phyloP scores from a whole-genome alignment of 2,113 vertebrate genomes.

The Sporophila hypoxantha region DNA sequence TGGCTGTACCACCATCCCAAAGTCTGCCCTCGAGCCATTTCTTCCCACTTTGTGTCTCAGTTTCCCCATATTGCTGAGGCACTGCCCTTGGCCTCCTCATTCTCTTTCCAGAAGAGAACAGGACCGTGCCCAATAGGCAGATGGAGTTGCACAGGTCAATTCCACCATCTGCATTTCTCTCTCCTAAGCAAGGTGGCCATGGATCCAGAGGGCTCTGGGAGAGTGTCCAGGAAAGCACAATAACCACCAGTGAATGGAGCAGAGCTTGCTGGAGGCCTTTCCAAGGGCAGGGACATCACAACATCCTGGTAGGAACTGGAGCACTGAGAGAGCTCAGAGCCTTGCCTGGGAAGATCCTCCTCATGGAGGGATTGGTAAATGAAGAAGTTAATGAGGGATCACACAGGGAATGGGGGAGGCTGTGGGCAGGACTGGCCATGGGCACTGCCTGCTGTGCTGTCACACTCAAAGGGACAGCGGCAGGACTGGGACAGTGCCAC shows the following conservation, averaged over 20 bases:
- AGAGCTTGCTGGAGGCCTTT: not conserved
- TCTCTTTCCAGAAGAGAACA: not conserved
- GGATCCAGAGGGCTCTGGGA: not conserved
- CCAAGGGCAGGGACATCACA: not conserved
- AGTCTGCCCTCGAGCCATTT: not conserved
- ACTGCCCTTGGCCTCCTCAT: not conserved
- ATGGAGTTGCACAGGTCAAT: not conserved
- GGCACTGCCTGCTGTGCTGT: not conserved
- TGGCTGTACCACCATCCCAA: not conserved
- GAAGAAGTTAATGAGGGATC: not conserved
- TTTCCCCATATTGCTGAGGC: not conserved
- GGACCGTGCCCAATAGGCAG: no score
- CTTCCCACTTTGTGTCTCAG: not conserved
- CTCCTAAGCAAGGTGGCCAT: not conserved
- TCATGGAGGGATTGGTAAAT: not conserved
- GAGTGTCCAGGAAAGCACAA: not conserved
- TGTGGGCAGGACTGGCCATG: fast-evolving
- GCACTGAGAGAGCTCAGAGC: not conserved
- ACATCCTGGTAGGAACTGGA: not conserved
- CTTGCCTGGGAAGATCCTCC: not conserved
- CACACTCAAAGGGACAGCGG: not conserved
- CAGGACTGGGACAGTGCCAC: not conserved
- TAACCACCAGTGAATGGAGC: not conserved
- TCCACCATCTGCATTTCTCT: not conserved
- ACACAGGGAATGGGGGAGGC: not conserved